phyloP scores from a whole-genome alignment of 2,888 invertebrate genomes.

The Lottia scabra region DNA sequence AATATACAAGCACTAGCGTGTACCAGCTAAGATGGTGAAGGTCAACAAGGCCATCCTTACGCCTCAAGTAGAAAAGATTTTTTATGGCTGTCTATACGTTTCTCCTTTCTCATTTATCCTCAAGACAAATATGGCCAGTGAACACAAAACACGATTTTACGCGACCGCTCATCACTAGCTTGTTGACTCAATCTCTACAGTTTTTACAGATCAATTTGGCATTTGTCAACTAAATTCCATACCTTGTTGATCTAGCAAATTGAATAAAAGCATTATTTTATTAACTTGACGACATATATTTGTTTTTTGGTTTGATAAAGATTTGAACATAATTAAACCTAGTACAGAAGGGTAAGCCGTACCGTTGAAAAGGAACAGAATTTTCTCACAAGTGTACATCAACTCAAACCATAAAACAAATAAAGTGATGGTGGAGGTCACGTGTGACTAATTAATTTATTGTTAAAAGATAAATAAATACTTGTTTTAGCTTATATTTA shows the following conservation, averaged over 20 bases:
- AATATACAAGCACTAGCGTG: constrained; percentile 1
- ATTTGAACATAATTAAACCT: too few relatives aligned
- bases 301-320: too few relatives aligned
- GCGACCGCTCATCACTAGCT: background rate
- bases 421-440: background rate
- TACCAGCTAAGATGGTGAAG: background rate
- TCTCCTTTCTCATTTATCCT: background rate
- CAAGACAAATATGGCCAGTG: constrained; percentile 2
- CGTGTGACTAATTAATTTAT: constrained; percentile 2
- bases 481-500: background rate
- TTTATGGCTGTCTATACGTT: background rate
- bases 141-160: constrained; percentile 6
- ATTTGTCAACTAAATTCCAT: background rate
- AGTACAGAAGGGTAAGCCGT: too few relatives aligned
- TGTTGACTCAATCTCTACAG: constrained; percentile 1
- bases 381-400: too few relatives aligned
- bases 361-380: too few relatives aligned
- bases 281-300: background rate
- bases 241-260: background rate
- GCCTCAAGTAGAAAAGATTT: constrained; percentile 2
- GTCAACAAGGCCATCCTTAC: constrained; percentile 3
- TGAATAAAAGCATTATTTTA: background rate
- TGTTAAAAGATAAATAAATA: background rate
- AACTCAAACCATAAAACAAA: too few relatives aligned
- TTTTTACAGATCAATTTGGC: background rate